Evolutionary conservation across 2,888 invertebrate genomes (phyloP).

Genomic region (Andrena hattorfiana): DNA sequence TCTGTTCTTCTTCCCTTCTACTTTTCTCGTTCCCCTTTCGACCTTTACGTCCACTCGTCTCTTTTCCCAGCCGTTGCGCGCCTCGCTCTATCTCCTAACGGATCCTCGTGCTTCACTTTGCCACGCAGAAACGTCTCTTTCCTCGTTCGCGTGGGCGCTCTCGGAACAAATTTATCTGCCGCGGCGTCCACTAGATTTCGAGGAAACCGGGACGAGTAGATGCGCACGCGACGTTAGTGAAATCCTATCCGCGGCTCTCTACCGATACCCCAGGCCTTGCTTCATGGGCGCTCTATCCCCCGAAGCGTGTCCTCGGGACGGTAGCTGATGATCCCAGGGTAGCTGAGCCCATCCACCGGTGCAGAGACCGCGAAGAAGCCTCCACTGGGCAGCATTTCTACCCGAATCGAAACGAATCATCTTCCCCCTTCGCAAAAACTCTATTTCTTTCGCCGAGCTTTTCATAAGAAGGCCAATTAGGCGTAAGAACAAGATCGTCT

Average conservation of each 20-base stretch:
- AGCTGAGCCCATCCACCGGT: too few species aligned
- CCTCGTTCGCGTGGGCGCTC: slow-evolving; percentile 45
- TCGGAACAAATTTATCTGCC: slow-evolving; percentile 42
- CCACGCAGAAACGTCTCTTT: slow-evolving; percentile 49
- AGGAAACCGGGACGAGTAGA: slow-evolving; percentile 14
- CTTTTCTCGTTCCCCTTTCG: slow-evolving; percentile 13
- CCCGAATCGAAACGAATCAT: not conserved
- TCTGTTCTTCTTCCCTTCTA: slow-evolving; percentile 18
- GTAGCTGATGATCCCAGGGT: too few species aligned
- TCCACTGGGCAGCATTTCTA: not conserved
- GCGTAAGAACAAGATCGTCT: slow-evolving; percentile 74
- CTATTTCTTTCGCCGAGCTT: slow-evolving; percentile 1
- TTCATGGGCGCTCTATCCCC: not conserved
- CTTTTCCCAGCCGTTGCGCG: slow-evolving; percentile 23
- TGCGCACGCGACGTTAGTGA: slow-evolving; percentile 45
- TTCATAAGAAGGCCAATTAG: slow-evolving; percentile 27
- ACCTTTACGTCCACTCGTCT: slow-evolving; percentile 16
- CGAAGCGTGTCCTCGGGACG: not conserved
- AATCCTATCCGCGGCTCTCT: slow-evolving; percentile 46
- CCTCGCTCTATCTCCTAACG: not conserved
- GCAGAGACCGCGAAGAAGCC: too few species aligned
- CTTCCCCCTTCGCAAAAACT: not conserved
- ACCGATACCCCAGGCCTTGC: not conserved
- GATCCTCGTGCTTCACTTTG: slow-evolving; percentile 39
- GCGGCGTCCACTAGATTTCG: slow-evolving; percentile 56